These are phyloP conservation scores for Dicrurus megarhynchus DNA, from an alignment of 2,113 vertebrate species.

Conservation along the genomic window DNA sequence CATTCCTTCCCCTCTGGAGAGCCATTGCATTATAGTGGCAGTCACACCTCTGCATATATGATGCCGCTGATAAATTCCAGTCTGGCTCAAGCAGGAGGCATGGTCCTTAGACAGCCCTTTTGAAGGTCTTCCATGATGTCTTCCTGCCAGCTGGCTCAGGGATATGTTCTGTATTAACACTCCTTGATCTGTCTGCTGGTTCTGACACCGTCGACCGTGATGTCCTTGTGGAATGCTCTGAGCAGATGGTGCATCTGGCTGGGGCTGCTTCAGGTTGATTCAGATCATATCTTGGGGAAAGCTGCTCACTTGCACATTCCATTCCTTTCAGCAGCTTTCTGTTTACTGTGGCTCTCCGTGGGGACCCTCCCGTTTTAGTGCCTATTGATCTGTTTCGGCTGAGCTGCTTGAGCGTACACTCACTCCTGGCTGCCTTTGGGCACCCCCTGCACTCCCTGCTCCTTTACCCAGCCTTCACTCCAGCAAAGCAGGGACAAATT, in stretches of 20 bases:
- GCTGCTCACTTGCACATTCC: neutral
- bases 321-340: neutral
- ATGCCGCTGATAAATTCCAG: neutral
- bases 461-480: neutral
- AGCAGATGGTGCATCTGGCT: constrained; percentile 48
- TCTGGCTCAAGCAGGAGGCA: neutral
- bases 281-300: neutral
- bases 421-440: neutral
- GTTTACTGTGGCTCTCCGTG: neutral
- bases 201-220: neutral
- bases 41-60: neutral
- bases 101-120: neutral
- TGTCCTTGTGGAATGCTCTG: constrained; percentile 15
- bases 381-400: neutral
- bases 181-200: constrained; percentile 27
- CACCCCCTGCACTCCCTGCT: neutral
- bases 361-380: neutral
- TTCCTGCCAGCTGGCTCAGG: neutral
- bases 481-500: neutral
- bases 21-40: neutral
- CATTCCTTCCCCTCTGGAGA: neutral
- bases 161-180: neutral
- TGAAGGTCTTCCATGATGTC: neutral
- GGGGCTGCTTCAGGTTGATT: constrained; percentile 6
- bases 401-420: neutral